Conservation (phyloP, 2,113 vertebrate species). For the Chrysemys picta region DNA sequence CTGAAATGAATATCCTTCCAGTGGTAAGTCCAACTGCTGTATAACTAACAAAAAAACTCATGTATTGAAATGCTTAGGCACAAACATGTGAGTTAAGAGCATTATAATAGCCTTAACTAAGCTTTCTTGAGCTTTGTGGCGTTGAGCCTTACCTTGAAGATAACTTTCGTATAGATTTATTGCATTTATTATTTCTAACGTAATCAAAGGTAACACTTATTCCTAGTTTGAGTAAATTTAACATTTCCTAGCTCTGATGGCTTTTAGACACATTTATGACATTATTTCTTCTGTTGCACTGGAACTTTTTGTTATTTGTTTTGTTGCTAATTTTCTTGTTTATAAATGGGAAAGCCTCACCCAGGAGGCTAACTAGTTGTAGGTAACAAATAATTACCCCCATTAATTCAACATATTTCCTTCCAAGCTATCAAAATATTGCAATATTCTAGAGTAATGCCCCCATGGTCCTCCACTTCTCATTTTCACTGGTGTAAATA, state of each 20-base stretch:
- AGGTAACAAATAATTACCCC: neutral
- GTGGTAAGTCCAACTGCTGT: neutral
- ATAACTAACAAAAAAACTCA: neutral
- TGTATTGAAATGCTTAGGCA: neutral
- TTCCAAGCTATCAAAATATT: neutral
- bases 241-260: neutral
- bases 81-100: neutral
- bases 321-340: neutral
- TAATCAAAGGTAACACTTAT: neutral
- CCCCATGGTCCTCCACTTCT: neutral
- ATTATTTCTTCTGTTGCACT: accelerated
- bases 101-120: neutral
- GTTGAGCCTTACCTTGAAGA: neutral
- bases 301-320: neutral
- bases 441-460: neutral
- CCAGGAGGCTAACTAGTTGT: neutral
- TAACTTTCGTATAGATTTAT: neutral
- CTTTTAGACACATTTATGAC: neutral
- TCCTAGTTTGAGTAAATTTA: neutral
- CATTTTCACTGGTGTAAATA: neutral
- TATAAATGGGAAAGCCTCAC: neutral
- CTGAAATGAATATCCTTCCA: neutral
- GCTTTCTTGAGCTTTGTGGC: neutral
- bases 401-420: neutral
- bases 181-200: neutral